phyloP scores from a whole-genome alignment of 1,140 invertebrate genomes.

The Pogonomyrmex barbatus region DNA sequence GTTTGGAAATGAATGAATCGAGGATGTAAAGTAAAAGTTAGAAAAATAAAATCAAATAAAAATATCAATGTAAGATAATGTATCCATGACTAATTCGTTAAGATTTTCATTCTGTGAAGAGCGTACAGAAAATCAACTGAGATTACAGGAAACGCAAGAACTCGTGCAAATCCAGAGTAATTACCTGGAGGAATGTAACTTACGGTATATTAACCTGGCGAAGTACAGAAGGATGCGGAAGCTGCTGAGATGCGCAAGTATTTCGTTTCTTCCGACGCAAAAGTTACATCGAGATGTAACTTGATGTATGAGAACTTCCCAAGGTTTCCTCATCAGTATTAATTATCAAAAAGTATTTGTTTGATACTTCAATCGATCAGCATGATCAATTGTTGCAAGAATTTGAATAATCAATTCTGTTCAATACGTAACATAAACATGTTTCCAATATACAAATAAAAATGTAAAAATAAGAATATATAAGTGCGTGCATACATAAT shows the following conservation, averaged over 20 bases:
- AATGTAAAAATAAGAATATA: neutral
- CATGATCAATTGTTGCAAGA: too few relatives aligned
- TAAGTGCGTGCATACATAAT: neutral
- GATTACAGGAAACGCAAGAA: conserved; percentile 60
- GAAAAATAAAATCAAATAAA: neutral
- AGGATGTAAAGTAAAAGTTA: neutral
- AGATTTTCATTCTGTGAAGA: conserved; percentile 13
- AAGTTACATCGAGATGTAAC: neutral
- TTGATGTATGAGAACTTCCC: conserved; percentile 30
- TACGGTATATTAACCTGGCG: conserved; percentile 60
- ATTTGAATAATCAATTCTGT: too few relatives aligned
- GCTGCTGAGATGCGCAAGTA: conserved; percentile 27
- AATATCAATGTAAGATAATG: neutral
- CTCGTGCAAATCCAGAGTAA: conserved; percentile 59
- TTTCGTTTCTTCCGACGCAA: conserved; percentile 27
- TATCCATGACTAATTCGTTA: neutral
- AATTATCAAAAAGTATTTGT: conserved; percentile 27
- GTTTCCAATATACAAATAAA: neutral
- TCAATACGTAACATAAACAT: too few relatives aligned
- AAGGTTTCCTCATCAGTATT: conserved; percentile 36
- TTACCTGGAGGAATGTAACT: conserved; percentile 35
- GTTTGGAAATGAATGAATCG: neutral
- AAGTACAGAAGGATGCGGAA: conserved; percentile 47
- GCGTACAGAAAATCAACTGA: conserved; percentile 24
- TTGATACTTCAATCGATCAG: neutral